These are phyloP conservation scores for Leucania comma DNA, from an alignment of 2,888 invertebrate genomes.

Conservation along the genomic window DNA sequence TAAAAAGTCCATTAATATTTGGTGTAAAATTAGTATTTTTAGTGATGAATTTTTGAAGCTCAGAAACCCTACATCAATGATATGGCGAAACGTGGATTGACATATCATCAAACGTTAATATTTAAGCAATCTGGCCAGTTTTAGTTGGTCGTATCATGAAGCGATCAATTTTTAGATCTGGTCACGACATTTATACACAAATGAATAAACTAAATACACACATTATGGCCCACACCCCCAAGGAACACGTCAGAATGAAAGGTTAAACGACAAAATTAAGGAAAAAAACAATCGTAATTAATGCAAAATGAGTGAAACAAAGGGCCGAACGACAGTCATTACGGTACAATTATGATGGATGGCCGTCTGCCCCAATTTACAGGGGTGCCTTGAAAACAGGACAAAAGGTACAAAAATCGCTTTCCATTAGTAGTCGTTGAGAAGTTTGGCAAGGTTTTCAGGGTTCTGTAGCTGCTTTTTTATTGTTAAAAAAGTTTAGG, in stretches of 20 bases:
- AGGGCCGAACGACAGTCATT: conserved; percentile 78
- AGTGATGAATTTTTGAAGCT: too few species aligned
- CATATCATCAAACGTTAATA: too few species aligned
- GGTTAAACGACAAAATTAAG: conserved; percentile 46
- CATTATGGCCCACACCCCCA: background rate
- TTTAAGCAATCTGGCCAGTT: too few species aligned
- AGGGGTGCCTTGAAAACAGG: conserved; percentile 70
- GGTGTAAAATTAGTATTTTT: too few species aligned
- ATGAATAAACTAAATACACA: background rate
- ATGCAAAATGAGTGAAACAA: conserved; percentile 67
- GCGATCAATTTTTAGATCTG: too few species aligned
- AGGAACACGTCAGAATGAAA: conserved; percentile 27
- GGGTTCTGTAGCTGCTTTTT: conserved; percentile 10
- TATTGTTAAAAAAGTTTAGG: background rate
- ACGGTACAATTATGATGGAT: conserved; percentile 84
- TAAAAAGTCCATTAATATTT: too few species aligned
- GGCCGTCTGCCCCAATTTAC: conserved; percentile 73
- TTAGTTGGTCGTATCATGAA: too few species aligned
- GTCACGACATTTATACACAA: too few species aligned
- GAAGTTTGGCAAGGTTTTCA: conserved; percentile 56
- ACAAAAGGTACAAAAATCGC: conserved; percentile 78
- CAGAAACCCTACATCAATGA: too few species aligned
- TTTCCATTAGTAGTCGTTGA: conserved; percentile 75
- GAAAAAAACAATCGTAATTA: conserved; percentile 53
- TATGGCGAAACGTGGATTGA: too few species aligned